phyloP scores from a whole-genome alignment of 2,113 vertebrate genomes.

The Athene noctua region DNA sequence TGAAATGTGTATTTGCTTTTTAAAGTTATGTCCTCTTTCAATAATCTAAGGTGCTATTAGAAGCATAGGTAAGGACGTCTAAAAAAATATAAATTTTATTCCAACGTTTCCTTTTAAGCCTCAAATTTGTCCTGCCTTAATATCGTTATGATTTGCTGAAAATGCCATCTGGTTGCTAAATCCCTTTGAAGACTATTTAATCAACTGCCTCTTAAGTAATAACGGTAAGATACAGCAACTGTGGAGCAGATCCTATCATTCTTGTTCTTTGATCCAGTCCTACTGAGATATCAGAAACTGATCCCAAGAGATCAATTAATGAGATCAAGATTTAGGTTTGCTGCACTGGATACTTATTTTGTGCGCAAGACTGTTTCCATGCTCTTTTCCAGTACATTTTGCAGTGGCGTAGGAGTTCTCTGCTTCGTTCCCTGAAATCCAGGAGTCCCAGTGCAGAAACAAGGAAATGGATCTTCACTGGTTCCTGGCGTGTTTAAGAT shows the following conservation, averaged over 20 bases:
- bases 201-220: conserved; percentile 1
- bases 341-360: background rate
- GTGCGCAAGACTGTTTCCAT: background rate
- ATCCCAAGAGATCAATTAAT: conserved; percentile 2
- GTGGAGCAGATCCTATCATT: background rate
- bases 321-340: background rate
- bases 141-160: background rate
- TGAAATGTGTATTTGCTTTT: background rate
- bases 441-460: background rate
- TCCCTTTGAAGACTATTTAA: conserved; percentile 43
- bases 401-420: background rate
- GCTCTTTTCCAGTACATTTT: background rate
- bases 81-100: background rate
- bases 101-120: background rate
- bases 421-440: background rate
- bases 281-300: background rate
- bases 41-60: background rate
- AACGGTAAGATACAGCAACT: background rate
- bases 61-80: background rate
- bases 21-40: background rate
- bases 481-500: background rate
- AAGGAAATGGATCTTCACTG: background rate
- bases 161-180: background rate
- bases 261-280: conserved; percentile 9
- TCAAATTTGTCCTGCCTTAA: background rate